Evolutionary conservation across 2,888 invertebrate species (phyloP), one percentile per base, ranked within the genome.

Genomic region (Drosophila acutilabella): DNA sequence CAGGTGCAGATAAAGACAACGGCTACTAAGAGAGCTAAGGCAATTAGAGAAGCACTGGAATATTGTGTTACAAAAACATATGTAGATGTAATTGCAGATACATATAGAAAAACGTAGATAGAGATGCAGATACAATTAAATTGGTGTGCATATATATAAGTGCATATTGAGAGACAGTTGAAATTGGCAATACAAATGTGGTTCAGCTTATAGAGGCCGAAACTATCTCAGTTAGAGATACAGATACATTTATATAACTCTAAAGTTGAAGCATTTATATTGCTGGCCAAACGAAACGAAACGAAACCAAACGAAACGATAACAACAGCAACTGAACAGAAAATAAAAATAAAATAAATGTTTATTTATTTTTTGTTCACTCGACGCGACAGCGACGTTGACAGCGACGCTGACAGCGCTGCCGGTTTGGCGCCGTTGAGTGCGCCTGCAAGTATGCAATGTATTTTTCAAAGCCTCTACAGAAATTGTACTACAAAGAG

Each of bases 401-500:
- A 64, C 74, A 54, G 68, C 67, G 68, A 68, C 73, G 75, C 58
- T 78, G 75, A 61, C 75, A 68, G 78, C 41, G 62, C 78, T 69
- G 75, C 74, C 64, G 40, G 60, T 50, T 58, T 74, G 79, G 74
- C 74, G 74, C 69, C 79, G 59, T 44, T 54, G 57, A 57, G 38
- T 56, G 53, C 38, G 57, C 47, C 58, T 56, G 51, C 23, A 54
- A 23, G 44, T 54, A 65, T 53, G 72, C 78, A 33, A 77, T 77
- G 79, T 79, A 75, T 79, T 74, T 78, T 79, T 75, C 71, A 79
- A 79, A 78, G 65, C 59, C 62, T 56, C 64, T 61, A 61, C 52
- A 62, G 62, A 71, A 58, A 44, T 18, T 66, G 20, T 44, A 18
- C 71, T 23, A 16, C 62, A 47, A 38, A 38, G 36, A 61, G 7